These are phyloP conservation scores for Latrodectus hesperus DNA, from an alignment of 2,888 invertebrate genomes.

Conservation along the genomic window DNA sequence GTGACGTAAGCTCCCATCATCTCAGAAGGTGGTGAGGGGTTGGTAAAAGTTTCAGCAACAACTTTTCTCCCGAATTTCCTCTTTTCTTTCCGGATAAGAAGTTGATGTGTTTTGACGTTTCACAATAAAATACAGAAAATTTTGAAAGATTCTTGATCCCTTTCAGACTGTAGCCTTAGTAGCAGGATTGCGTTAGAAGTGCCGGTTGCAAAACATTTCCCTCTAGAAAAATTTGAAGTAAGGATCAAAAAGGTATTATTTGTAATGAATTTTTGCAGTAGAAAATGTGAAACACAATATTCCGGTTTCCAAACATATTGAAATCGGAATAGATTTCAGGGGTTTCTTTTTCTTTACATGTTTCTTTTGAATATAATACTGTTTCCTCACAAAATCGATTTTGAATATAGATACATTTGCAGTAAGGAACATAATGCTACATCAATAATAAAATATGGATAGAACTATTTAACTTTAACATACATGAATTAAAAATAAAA, in stretches of 20 bases:
- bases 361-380: too few relatives aligned
- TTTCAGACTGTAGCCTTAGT: not conserved
- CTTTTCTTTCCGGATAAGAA: slow-evolving; percentile 32
- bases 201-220: not conserved
- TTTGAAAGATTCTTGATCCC: slow-evolving; percentile 3
- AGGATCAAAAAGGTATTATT: not conserved
- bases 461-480: too few relatives aligned
- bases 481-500: too few relatives aligned
- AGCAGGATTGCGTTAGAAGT: not conserved
- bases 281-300: not conserved
- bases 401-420: too few relatives aligned
- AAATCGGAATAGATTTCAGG: not conserved
- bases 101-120: slow-evolving; percentile 60
- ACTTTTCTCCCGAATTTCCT: slow-evolving; percentile 54
- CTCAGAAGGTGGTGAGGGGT: slow-evolving; percentile 9
- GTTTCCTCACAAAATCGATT: too few relatives aligned
- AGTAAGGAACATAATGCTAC: too few relatives aligned
- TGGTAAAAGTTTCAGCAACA: slow-evolving; percentile 59
- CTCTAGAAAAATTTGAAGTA: not conserved
- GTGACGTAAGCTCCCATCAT: slow-evolving; percentile 59
- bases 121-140: slow-evolving; percentile 39
- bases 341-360: too few relatives aligned
- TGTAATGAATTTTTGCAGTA: not conserved
- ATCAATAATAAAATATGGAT: too few relatives aligned
- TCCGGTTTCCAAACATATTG: not conserved